Conservation (phyloP, 92 coral and sea anemone genomes). For the Anthopleura xanthogrammica region DNA sequence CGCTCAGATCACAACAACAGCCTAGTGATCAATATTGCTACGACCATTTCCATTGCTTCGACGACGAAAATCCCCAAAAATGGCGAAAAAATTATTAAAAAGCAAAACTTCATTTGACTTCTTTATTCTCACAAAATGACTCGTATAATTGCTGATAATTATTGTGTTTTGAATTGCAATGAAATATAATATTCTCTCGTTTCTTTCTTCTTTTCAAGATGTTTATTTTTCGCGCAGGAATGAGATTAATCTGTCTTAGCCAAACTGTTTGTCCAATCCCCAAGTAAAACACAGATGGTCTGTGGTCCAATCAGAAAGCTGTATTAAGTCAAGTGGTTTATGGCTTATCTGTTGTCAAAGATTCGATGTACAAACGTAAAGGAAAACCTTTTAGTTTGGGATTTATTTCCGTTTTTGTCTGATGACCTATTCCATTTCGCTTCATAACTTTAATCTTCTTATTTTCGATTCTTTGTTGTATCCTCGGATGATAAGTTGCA, state of each 20-base stretch:
- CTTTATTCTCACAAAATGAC: too few species aligned
- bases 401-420: background rate
- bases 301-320: background rate
- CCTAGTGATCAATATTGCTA: too few species aligned
- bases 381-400: background rate
- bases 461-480: background rate
- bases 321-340: background rate
- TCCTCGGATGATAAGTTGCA: background rate
- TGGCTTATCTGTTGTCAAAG: background rate
- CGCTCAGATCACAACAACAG: too few species aligned
- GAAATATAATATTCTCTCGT: background rate
- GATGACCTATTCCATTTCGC: background rate
- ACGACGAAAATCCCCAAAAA: too few species aligned
- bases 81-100: too few species aligned
- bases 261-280: background rate
- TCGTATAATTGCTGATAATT: too few species aligned
- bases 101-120: too few species aligned
- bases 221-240: background rate
- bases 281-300: background rate
- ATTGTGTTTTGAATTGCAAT: background rate
- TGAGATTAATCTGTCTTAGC: background rate
- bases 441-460: background rate
- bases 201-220: background rate
- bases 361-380: slow-evolving; percentile 1
- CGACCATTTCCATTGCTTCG: too few species aligned